Percentiles rank a stretch among this genome's conserved stretches.
phyloP scores from a whole-genome alignment of 53 echinoderm and acorn worm species.

The Holothuria scabra region DNA sequence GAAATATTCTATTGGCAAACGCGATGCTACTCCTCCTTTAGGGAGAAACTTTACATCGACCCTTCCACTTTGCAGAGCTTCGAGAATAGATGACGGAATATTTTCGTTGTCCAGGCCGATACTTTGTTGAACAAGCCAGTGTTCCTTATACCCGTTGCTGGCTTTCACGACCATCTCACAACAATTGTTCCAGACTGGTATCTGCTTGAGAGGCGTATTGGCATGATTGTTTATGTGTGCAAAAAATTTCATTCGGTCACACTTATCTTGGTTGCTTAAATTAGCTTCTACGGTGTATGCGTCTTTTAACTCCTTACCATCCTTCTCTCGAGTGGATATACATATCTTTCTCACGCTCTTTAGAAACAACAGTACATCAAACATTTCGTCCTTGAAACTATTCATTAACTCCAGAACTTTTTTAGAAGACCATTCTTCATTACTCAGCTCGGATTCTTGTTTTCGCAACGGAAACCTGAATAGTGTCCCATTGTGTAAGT shows the following conservation, averaged over 20 bases:
- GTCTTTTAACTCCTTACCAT: not conserved
- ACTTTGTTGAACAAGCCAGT: constrained; percentile 59
- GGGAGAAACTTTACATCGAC: constrained; percentile 48
- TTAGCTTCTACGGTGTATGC: constrained; percentile 13
- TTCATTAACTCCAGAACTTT: constrained; percentile 25
- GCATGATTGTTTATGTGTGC: not conserved
- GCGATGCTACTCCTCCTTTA: constrained; percentile 60
- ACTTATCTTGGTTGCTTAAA: not conserved
- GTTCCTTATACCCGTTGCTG: constrained; percentile 28
- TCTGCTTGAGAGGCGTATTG: not conserved
- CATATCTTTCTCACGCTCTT: constrained; percentile 47
- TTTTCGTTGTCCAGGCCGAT: constrained; percentile 19
- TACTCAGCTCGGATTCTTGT: constrained; percentile 41
- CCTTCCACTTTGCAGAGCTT: not conserved
- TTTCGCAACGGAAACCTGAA: constrained; percentile 73
- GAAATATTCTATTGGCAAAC: not conserved
- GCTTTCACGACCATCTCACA: not conserved
- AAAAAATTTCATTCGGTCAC: not conserved
- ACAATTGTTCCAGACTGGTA: not conserved
- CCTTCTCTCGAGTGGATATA: constrained; percentile 21
- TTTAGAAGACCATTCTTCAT: constrained; percentile 6
- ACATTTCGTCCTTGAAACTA: constrained; percentile 40
- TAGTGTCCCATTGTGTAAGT: constrained; percentile 52
- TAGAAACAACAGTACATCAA: constrained; percentile 52
- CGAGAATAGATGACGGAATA: not conserved